Evolutionary conservation across 2,888 invertebrate genomes (phyloP).

Genomic region (Chironomus riparius): DNA sequence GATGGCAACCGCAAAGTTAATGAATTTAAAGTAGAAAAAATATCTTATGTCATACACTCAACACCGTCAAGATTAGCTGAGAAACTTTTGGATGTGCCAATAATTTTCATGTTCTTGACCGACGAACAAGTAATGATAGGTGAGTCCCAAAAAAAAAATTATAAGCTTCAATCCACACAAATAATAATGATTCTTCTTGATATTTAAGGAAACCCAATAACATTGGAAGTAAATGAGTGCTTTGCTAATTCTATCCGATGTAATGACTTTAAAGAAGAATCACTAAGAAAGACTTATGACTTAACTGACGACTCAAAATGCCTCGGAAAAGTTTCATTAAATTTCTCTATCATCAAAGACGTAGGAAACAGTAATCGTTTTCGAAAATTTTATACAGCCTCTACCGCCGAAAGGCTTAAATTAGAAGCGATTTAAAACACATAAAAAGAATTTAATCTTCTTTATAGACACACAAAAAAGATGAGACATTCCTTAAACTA

Average conservation of each 20-base stretch:
- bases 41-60: not conserved
- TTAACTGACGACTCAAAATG: not conserved
- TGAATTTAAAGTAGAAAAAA: not conserved
- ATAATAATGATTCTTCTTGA: not conserved
- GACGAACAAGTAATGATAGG: not conserved
- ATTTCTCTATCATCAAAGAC: slow-evolving; percentile 3
- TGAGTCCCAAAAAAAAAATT: not conserved
- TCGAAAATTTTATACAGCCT: slow-evolving; percentile 5
- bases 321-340: not conserved
- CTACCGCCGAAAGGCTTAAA: not conserved
- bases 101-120: not conserved
- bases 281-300: slow-evolving; percentile 1
- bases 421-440: not conserved
- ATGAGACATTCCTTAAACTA: too few relatives aligned
- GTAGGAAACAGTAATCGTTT: slow-evolving; percentile 9
- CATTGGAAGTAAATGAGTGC: slow-evolving; percentile 19
- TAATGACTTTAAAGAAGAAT: slow-evolving; percentile 4
- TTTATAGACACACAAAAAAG: too few relatives aligned
- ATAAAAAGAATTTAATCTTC: not conserved
- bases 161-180: not conserved
- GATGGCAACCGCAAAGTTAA: too few relatives aligned
- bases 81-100: not conserved
- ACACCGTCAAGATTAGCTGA: not conserved
- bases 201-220: not conserved
- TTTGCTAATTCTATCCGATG: slow-evolving; percentile 15